A percentile compares a stretch with the other conserved stretches of the same genome.
Conservation (phyloP, 2,113 vertebrate species). For the Penelope pileata region DNA sequence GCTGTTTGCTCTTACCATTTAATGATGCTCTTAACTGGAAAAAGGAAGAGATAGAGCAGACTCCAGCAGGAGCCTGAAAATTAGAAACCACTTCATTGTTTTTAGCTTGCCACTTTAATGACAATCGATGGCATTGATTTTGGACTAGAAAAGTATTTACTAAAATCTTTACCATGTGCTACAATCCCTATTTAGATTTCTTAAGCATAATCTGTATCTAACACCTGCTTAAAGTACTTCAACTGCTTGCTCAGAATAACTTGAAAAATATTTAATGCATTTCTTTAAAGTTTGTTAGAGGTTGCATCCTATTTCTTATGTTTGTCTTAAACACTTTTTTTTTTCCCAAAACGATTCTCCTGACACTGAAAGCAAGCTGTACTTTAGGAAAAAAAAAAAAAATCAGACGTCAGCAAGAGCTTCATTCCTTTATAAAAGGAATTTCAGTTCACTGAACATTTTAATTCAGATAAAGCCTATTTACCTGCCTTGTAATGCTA, state of each 20-base stretch:
- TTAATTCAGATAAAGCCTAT: slow-evolving; percentile 49
- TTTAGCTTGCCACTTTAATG: slow-evolving; percentile 80
- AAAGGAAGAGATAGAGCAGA: slow-evolving; percentile 76
- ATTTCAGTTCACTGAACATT: slow-evolving; percentile 6
- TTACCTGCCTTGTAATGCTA: slow-evolving; percentile 10
- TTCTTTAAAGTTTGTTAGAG: not conserved
- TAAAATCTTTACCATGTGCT: slow-evolving; percentile 78
- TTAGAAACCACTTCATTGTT: slow-evolving; percentile 82
- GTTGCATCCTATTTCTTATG: not conserved
- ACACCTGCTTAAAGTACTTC: slow-evolving; percentile 2
- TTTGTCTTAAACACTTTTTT: not conserved
- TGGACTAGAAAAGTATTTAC: slow-evolving; percentile 77
- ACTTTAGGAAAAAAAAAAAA: not conserved
- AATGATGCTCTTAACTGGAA: slow-evolving; percentile 82
- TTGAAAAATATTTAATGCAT: slow-evolving; percentile 23
- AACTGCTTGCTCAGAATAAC: slow-evolving; percentile 40
- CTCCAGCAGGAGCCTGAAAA: slow-evolving; percentile 82
- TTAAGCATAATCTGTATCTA: slow-evolving; percentile 41
- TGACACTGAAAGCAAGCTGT: not conserved
- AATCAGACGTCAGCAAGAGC: not conserved
- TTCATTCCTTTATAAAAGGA: not conserved
- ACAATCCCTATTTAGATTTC: slow-evolving; percentile 67
- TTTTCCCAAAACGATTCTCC: not conserved
- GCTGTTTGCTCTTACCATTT: slow-evolving; percentile 87
- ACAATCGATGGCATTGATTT: slow-evolving; percentile 83